Evolutionary conservation across 2,113 vertebrate genomes (phyloP).

Genomic region (Rallus limicola): DNA sequence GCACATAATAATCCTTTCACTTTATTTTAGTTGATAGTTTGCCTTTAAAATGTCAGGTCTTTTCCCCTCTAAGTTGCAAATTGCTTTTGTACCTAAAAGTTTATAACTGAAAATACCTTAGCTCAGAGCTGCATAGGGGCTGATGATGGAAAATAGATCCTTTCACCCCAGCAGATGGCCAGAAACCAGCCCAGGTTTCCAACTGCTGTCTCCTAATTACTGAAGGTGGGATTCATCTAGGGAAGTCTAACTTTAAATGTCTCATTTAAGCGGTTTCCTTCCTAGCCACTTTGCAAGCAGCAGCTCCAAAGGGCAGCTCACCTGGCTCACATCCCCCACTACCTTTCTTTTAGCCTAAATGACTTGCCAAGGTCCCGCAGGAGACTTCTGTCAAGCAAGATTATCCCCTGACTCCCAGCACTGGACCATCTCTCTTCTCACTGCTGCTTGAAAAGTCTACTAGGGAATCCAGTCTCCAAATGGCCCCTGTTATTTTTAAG

Average conservation of each 20-base stretch:
- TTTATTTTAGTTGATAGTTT: conserved; percentile 57
- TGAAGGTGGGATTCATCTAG: neutral
- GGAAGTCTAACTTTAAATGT: neutral
- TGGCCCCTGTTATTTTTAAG: neutral
- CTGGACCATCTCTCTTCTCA: neutral
- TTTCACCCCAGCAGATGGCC: neutral
- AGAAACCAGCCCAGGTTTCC: neutral
- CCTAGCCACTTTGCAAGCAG: neutral
- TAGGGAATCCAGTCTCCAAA: neutral
- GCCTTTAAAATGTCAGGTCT: conserved; percentile 64
- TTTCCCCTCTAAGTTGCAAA: conserved; percentile 38
- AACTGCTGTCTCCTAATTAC: neutral
- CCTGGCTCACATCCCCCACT: neutral
- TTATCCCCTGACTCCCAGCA: neutral
- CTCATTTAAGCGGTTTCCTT: neutral
- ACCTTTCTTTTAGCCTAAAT: neutral
- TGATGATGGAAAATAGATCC: neutral
- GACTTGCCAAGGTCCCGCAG: neutral
- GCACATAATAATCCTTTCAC: conserved; percentile 58
- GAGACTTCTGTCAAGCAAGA: neutral
- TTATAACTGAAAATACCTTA: neutral
- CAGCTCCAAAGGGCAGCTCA: neutral
- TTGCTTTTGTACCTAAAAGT: conserved; percentile 29
- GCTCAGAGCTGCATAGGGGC: neutral
- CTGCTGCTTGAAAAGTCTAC: neutral